Evolutionary conservation across 2,888 invertebrate species (phyloP), one percentile per base, ranked within the genome.

Genomic region (Epinotia ramella): DNA sequence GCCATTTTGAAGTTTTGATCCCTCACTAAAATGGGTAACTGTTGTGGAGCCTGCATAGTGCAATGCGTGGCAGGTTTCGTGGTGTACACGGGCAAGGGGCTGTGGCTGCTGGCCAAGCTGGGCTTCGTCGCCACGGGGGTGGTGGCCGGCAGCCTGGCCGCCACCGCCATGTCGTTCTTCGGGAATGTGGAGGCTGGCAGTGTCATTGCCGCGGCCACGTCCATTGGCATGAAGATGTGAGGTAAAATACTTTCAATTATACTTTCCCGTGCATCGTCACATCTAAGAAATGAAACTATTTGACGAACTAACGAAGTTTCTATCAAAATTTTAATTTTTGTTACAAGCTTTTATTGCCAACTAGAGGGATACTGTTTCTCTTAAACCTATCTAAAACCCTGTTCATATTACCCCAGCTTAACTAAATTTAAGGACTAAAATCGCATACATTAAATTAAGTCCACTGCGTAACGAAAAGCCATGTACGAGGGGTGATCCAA

Each of bases 221-320:
- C 67, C 40, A 16, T 20, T 12, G 67, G 57, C 28, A 67, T 67
- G 67, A 57, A 40, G 56, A 67, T 67, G 67, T 67, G 24, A 24
- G 60, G 60, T 60, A 60, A 57, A 24, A 12, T 20, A 40, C 40
- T 40, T 40, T 40, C 40, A 40, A 40, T 40, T 2, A 7, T 40
- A 40, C 40, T 9, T 9, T 40, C 40, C 9, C 40, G 40, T 40
- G 40, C 4, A 40, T 9, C 9, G 40, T 9, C 9, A 40, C 40
- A 40, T 40, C 40, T 40, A 9, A 40, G 40, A 40, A 40, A 40
- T 40, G 33, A 7, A 33, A 7, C 33, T 7, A 7, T 33, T 33
- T 33, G 33, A 33, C 7, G 33, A 33, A 33, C 6, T 33, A n/a
- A n/a, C n/a, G n/a, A 40, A 33, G 33, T 33, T 33, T 33, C 33